Evolutionary conservation across 37 sponge, comb jelly and placozoan species (phyloP).

Genomic region (Amphimedon queenslandica): DNA sequence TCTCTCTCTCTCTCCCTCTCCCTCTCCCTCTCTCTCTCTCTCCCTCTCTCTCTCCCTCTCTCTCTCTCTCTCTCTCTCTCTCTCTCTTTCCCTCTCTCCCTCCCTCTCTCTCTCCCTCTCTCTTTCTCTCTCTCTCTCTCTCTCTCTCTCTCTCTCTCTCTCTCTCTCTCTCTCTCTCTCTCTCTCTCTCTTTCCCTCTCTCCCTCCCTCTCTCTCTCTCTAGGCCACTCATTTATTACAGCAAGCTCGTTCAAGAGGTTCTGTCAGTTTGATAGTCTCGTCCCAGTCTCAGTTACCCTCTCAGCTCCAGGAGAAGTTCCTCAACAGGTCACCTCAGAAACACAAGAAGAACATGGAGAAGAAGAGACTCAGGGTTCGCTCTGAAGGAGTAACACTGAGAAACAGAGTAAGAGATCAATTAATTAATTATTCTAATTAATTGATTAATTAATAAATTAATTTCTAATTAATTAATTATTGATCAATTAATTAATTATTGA

Average conservation of each 20-base stretch:
- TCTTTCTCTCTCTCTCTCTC: neutral
- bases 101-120: neutral
- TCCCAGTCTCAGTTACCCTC: neutral
- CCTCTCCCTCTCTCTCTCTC: neutral
- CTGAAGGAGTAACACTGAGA: conserved; percentile 3
- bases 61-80: conserved; percentile 5
- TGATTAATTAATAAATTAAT: no score
- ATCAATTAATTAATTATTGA: neutral
- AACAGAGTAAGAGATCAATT: neutral
- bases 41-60: conserved; percentile 9
- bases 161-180: no score
- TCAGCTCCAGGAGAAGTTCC: neutral
- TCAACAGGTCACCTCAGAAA: neutral
- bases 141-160: neutral
- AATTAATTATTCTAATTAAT: neutral
- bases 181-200: neutral
- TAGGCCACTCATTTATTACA: neutral
- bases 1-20: conserved; percentile 16
- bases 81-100: no score
- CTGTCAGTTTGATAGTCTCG: conserved; percentile 36
- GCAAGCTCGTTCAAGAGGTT: conserved; percentile 20
- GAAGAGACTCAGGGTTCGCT: conserved; percentile 5
- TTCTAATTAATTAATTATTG: no score
- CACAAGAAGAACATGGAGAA: neutral
- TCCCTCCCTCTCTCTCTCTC: neutral